phyloP scores from a whole-genome alignment of 2,797 vertebrate genomes.

The Morus bassanus region DNA sequence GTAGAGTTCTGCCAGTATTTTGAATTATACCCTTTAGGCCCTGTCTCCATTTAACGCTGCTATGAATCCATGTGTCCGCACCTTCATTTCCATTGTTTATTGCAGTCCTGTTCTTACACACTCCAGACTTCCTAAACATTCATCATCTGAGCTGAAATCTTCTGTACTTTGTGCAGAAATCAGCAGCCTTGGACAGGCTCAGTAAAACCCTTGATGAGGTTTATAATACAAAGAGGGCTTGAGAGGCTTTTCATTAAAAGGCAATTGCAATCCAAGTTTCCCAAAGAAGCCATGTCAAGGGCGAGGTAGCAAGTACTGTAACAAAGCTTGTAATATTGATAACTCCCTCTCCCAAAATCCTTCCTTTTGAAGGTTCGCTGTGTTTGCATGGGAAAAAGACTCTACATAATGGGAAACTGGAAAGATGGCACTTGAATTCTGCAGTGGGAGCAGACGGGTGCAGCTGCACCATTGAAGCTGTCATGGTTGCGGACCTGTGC shows the following conservation, averaged over 20 bases:
- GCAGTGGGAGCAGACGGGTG: not conserved
- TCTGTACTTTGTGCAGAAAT: not conserved
- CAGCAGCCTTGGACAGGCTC: not conserved
- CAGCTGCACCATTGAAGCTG: not conserved
- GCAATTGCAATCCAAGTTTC: not conserved
- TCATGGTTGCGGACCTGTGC: not conserved
- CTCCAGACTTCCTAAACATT: not conserved
- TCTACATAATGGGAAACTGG: not conserved
- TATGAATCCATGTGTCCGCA: not conserved
- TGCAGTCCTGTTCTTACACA: not conserved
- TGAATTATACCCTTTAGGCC: not conserved
- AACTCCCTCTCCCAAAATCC: not conserved
- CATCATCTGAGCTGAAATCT: not conserved
- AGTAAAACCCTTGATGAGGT: not conserved
- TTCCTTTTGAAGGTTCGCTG: not conserved
- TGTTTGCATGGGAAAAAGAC: not conserved
- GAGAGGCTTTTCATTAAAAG: not conserved
- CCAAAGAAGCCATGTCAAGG: not conserved
- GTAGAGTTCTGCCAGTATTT: not conserved
- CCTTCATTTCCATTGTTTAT: not conserved
- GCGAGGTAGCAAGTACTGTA: not conserved
- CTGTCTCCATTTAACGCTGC: not conserved
- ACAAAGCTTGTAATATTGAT: not conserved
- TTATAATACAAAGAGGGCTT: not conserved
- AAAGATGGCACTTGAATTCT: not conserved